Evolutionary conservation across 2,113 vertebrate species (phyloP), one percentile per base, ranked within the genome.

Genomic region (Sialia sialis): DNA sequence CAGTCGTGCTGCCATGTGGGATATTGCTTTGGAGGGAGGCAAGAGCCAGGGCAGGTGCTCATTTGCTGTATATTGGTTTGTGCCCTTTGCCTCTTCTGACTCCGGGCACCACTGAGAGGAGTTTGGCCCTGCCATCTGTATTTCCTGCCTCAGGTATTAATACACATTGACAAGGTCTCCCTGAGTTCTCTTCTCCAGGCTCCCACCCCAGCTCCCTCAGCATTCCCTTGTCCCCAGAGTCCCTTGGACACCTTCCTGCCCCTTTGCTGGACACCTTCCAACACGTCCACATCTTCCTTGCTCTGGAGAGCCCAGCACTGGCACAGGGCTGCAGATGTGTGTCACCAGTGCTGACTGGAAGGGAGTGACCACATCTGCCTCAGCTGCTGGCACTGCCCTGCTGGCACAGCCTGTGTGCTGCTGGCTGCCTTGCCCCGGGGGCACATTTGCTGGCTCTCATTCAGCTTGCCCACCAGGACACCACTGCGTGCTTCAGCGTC

Each of bases 131-230:
- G 6, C 32, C 3, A 1, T 29, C 59, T 90, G 21, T 54, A 20
- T n/a, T 46, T 69, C 11, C 19, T 76, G 21, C 59, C 32, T 64
- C 56, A 60, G 29, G 9, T n/a, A 36, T 46, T 10, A 10, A 11
- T 6, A 21, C 9, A 5, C 9, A 25, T 11, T 0, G 0, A 2
- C 30, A 15, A 80, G 5, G 4, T 62, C 7, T 76, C 25, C 25
- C 7, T 60, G 32, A 38, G 8, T n/a, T 86, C 36, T 30, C 4
- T n/a, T 27, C 36, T 81, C 51, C 51, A 23, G 32, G 23, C 9
- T 29, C n/a, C 59, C 39, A 10, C 27, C 26, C n/a, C 72, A 73
- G 29, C 11, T 59, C 20, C 48, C 59, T 38, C 25, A n/a, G 51
- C 38, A n/a, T 44, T 22, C 58, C 46, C 23, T 51, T 51, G 21